Evolutionary conservation across 2,113 vertebrate genomes (phyloP).

Genomic region (Tympanuchus pallidicinctus): DNA sequence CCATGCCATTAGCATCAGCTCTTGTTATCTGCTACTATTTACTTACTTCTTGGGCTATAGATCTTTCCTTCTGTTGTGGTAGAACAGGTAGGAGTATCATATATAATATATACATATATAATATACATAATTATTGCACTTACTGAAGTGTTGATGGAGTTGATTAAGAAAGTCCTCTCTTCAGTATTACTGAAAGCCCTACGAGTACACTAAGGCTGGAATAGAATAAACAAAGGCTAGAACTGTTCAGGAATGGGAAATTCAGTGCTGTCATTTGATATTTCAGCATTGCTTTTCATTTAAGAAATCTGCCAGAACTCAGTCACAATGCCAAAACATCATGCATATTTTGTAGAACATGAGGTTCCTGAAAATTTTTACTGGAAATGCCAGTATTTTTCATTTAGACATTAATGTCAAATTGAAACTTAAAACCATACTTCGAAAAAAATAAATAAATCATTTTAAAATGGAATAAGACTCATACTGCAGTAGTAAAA

Average conservation of each 20-base stretch:
- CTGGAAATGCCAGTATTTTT: not conserved
- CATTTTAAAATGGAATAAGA: not conserved
- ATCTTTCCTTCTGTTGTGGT: not conserved
- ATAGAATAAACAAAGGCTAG: not conserved
- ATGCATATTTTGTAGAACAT: not conserved
- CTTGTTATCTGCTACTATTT: not conserved
- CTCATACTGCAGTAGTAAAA: not conserved
- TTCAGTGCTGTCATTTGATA: not conserved
- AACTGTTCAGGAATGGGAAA: not conserved
- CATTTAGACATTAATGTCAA: not conserved
- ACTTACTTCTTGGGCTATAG: not conserved
- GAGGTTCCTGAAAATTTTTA: slow-evolving; percentile 4
- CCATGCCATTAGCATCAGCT: not conserved
- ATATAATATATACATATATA: not conserved
- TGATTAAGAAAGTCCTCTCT: not conserved
- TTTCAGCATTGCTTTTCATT: not conserved
- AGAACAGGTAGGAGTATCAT: not conserved
- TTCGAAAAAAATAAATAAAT: not conserved
- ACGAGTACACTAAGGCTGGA: not conserved
- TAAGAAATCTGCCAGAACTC: not conserved
- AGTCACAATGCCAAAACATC: slow-evolving; percentile 2
- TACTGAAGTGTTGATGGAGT: not conserved
- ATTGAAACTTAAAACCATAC: not conserved
- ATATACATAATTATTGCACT: not conserved
- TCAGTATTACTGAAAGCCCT: not conserved